These are phyloP conservation scores for Platycheirus rosarum DNA, from an alignment of 2,888 invertebrate species.

Conservation along the genomic window DNA sequence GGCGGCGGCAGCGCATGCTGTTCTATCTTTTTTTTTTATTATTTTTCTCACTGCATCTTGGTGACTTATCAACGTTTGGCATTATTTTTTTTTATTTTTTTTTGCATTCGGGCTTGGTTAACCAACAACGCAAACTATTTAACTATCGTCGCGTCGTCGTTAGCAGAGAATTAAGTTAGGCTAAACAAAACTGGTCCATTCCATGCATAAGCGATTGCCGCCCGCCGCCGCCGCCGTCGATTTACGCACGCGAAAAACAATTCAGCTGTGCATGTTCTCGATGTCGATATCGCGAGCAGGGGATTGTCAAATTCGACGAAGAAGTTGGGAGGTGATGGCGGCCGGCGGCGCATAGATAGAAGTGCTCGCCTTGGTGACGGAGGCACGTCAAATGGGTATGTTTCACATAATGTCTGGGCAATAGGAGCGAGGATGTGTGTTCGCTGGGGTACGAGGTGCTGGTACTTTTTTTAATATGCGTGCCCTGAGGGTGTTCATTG, in stretches of 20 bases:
- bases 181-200: constrained; percentile 66
- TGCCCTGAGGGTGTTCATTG: constrained; percentile 54
- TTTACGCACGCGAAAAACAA: constrained; percentile 26
- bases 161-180: constrained; percentile 50
- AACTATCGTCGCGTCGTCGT: constrained; percentile 57
- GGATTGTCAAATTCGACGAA: constrained; percentile 65
- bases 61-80: constrained; percentile 22
- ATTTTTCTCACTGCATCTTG: constrained; percentile 16
- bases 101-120: constrained; percentile 43
- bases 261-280: constrained; percentile 62
- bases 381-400: constrained; percentile 65
- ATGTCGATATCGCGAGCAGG: constrained; percentile 47
- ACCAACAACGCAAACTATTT: constrained; percentile 40
- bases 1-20: constrained; percentile 28
- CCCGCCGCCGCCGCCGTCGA: neutral
- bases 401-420: constrained; percentile 44
- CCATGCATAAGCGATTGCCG: neutral
- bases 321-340: constrained; percentile 43
- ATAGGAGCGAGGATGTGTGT: constrained; percentile 27
- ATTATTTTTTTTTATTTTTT: constrained; percentile 42
- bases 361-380: constrained; percentile 30
- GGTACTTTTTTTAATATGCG: constrained; percentile 17
- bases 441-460: constrained; percentile 9
- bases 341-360: constrained; percentile 4
- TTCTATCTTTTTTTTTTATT: constrained; percentile 56